Evolutionary conservation across 37 sponge, comb jelly and placozoan species (phyloP).

Genomic region (Aplysina aerophoba): DNA sequence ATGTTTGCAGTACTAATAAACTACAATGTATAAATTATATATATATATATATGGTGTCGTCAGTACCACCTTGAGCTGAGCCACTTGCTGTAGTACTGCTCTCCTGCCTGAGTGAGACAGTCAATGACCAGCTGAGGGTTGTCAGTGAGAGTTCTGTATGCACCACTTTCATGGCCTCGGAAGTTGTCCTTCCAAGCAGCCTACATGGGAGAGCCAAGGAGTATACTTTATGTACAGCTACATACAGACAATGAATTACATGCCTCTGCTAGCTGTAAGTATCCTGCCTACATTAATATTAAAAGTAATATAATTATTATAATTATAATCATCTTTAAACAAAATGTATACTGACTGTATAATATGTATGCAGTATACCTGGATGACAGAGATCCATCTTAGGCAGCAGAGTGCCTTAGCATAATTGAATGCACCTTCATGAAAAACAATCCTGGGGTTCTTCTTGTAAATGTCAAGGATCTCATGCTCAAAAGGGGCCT

Average conservation of each 20-base stretch:
- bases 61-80: too few relatives aligned
- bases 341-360: background rate
- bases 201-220: background rate
- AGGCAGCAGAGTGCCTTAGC: constrained; percentile 22
- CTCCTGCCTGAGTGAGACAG: constrained; percentile 19
- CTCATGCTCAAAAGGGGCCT: background rate
- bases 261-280: too few relatives aligned
- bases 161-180: constrained; percentile 20
- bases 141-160: background rate
- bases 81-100: background rate
- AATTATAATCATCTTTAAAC: background rate
- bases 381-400: background rate
- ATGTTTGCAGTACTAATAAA: too few relatives aligned
- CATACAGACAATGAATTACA: too few relatives aligned
- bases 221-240: too few relatives aligned
- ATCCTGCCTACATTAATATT: too few relatives aligned
- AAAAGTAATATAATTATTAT: background rate
- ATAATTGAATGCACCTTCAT: background rate
- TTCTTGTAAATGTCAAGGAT: constrained; percentile 5
- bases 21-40: too few relatives aligned
- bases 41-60: too few relatives aligned
- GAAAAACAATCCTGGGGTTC: background rate
- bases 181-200: constrained; percentile 2
- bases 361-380: background rate
- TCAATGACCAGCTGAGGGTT: constrained; percentile 4